Conservation (phyloP, 1,140 invertebrate genomes). For the Paraescarpia echinospica region DNA sequence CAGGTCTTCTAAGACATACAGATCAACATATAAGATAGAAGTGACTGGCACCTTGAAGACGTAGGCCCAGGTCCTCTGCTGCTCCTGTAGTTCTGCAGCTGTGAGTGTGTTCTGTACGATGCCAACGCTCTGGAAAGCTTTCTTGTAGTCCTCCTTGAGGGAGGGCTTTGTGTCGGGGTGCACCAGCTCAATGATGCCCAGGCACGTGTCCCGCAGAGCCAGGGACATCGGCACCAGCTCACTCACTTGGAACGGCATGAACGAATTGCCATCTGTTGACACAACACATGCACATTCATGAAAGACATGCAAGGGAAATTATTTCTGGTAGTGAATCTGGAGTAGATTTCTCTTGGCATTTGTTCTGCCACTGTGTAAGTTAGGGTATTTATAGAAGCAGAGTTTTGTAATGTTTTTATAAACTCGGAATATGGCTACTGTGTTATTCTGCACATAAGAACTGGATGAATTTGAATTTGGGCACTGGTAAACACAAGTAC, state of each 20-base stretch:
- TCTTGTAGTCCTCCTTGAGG: conserved; percentile 38
- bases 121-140: conserved; percentile 19
- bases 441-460: background rate
- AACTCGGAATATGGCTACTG: background rate
- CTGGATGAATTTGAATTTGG: background rate
- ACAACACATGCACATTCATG: background rate
- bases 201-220: conserved; percentile 70
- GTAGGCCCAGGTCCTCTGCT: conserved; percentile 62
- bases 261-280: conserved; percentile 28
- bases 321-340: too few relatives aligned
- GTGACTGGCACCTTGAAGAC: conserved; percentile 62
- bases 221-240: conserved; percentile 60
- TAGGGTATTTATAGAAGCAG: background rate
- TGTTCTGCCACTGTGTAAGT: background rate
- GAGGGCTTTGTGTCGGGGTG: conserved; percentile 76
- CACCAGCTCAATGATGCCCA: conserved; percentile 86
- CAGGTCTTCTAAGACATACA: too few relatives aligned
- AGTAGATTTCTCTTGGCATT: background rate
- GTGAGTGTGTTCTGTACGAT: conserved; percentile 18
- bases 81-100: conserved; percentile 34
- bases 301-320: background rate
- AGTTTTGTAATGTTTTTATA: background rate
- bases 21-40: too few relatives aligned
- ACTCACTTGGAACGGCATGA: conserved; percentile 61
- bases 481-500: too few relatives aligned